Percentiles rank a stretch among this genome's conserved stretches.
phyloP scores from a whole-genome alignment of 2,888 invertebrate genomes.

The Busseola fusca region DNA sequence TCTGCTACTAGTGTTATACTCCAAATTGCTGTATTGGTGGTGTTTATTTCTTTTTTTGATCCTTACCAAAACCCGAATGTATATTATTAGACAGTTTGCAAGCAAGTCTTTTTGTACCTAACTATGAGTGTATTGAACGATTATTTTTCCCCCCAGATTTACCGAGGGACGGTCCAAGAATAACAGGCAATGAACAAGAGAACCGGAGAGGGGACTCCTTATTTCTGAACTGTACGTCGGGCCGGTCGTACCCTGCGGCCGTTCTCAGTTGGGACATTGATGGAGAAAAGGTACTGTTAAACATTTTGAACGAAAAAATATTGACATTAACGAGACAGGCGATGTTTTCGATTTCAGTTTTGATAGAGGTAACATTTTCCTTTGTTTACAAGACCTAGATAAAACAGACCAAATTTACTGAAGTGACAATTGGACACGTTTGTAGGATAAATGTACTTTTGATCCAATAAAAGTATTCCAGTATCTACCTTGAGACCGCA shows the following conservation, averaged over 20 bases:
- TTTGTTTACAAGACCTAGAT: constrained; percentile 35
- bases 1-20: constrained; percentile 3
- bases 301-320: constrained; percentile 47
- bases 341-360: constrained; percentile 35
- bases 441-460: constrained; percentile 4
- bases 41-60: constrained; percentile 38
- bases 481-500: too few relatives aligned
- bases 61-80: constrained; percentile 27
- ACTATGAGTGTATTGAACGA: constrained; percentile 2
- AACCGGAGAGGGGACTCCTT: constrained; percentile 93
- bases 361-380: constrained; percentile 30
- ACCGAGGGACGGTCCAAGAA: constrained; percentile 92
- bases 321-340: constrained; percentile 44
- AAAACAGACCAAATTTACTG: constrained; percentile 16
- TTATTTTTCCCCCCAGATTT: constrained; percentile 84
- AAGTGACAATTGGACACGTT: constrained; percentile 1
- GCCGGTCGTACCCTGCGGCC: constrained; percentile 93
- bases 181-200: constrained; percentile 92
- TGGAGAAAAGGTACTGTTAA: constrained; percentile 90
- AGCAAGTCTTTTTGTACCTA: constrained; percentile 1
- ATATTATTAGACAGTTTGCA: constrained; percentile 20
- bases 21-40: constrained; percentile 4
- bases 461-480: constrained; percentile 7
- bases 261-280: constrained; percentile 94
- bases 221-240: constrained; percentile 93